These are phyloP conservation scores for Ptychadena robeensis DNA, from an alignment of 2,797 vertebrate species.

Conservation along the genomic window DNA sequence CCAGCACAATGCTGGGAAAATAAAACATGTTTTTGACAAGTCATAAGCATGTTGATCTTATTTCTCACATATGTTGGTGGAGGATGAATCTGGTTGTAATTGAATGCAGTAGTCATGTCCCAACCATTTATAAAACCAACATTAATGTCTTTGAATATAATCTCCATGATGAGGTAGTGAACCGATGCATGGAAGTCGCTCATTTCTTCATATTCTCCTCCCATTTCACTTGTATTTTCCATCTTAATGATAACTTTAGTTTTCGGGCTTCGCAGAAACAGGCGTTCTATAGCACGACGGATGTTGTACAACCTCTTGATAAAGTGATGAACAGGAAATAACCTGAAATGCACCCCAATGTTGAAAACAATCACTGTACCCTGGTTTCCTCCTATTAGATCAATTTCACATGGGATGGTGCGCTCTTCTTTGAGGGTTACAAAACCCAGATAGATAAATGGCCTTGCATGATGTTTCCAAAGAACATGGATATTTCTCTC, in stretches of 20 bases:
- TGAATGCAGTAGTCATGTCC: constrained; percentile 62
- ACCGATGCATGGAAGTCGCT: constrained; percentile 60
- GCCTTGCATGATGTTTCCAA: constrained; percentile 58
- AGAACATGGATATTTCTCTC: constrained; percentile 56
- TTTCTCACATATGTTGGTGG: constrained; percentile 39
- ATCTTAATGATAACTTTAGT: constrained; percentile 63
- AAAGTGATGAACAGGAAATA: constrained; percentile 51
- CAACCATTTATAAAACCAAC: constrained; percentile 61
- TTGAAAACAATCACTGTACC: constrained; percentile 23
- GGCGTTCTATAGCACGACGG: constrained; percentile 44
- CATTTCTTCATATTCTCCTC: not conserved
- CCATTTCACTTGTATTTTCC: constrained; percentile 60
- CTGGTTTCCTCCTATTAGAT: constrained; percentile 47
- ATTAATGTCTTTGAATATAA: constrained; percentile 62
- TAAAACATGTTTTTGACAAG: no score
- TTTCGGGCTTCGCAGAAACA: constrained; percentile 57
- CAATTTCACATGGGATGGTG: constrained; percentile 49
- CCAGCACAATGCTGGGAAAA: no score
- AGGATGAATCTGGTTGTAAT: not conserved
- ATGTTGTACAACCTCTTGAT: constrained; percentile 47
- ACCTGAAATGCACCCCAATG: constrained; percentile 61
- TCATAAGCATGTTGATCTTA: constrained; percentile 64
- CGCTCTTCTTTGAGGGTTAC: constrained; percentile 46
- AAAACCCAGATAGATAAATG: not conserved
- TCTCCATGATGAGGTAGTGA: constrained; percentile 57